Conservation (phyloP, 2,113 vertebrate species). For the Pholis gunnellus region DNA sequence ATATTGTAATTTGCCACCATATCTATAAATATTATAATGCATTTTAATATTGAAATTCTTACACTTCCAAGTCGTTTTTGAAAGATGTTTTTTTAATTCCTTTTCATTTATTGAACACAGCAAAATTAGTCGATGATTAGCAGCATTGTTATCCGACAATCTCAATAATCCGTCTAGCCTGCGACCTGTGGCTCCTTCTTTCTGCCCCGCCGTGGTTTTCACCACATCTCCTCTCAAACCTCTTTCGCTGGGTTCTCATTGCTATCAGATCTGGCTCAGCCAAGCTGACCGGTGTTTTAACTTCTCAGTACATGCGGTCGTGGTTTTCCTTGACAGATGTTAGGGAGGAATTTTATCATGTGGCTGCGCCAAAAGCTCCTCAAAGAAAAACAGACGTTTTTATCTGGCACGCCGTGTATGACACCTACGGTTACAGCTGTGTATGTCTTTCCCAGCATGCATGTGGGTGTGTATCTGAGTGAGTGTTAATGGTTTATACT, state of each 20-base stretch:
- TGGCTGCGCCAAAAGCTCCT: slow-evolving; percentile 66
- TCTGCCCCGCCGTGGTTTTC: slow-evolving; percentile 7
- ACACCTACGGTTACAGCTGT: slow-evolving; percentile 69
- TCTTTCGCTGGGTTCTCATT: slow-evolving; percentile 35
- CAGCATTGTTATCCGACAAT: not conserved
- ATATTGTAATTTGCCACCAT: too few relatives aligned
- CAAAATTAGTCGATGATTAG: not conserved
- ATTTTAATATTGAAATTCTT: not conserved
- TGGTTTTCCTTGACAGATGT: slow-evolving; percentile 82
- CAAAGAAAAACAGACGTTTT: slow-evolving; percentile 65
- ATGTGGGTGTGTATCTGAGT: slow-evolving; percentile 22
- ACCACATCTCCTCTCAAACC: slow-evolving; percentile 26
- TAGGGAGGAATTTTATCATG: slow-evolving; percentile 76
- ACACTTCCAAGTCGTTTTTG: not conserved
- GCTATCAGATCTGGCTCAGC: slow-evolving; percentile 78
- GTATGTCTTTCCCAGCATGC: slow-evolving; percentile 45
- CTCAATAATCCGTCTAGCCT: not conserved
- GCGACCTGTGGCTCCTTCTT: not conserved
- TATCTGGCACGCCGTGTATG: slow-evolving; percentile 62
- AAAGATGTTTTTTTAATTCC: not conserved
- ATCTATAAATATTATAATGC: too few relatives aligned
- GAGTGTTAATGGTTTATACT: slow-evolving; percentile 1
- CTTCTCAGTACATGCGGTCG: slow-evolving; percentile 76
- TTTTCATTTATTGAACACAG: not conserved
- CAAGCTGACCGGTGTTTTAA: slow-evolving; percentile 72